Conservation (phyloP, 2,113 vertebrate species). For the Promerops cafer region DNA sequence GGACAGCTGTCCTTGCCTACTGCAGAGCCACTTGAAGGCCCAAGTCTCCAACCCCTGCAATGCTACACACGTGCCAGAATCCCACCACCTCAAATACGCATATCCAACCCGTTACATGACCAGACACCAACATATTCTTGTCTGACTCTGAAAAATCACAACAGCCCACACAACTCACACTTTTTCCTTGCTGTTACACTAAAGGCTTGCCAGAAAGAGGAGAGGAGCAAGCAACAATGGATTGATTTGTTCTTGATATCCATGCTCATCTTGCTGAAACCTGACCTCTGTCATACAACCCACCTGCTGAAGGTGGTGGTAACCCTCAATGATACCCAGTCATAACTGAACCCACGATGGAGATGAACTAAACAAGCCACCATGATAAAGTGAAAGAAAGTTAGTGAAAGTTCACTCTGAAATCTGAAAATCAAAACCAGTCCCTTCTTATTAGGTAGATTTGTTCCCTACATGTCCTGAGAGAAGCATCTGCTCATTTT, state of each 20-base stretch:
- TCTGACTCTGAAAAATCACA: neutral
- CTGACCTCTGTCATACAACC: neutral
- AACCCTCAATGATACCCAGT: neutral
- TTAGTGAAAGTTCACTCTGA: neutral
- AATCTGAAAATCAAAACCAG: neutral
- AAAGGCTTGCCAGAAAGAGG: neutral
- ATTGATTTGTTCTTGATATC: neutral
- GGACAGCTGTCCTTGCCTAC: neutral
- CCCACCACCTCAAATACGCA: neutral
- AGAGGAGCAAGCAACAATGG: neutral
- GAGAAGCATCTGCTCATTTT: neutral
- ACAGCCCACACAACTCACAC: neutral
- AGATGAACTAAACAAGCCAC: neutral
- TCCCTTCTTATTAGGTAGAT: neutral
- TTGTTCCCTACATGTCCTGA: neutral
- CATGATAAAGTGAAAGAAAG: neutral
- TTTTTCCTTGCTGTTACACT: neutral
- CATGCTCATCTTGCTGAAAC: neutral
- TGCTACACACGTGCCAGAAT: rapidly evolving
- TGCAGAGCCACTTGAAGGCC: neutral
- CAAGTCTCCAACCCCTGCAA: neutral
- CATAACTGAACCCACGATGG: neutral
- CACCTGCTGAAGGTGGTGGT: neutral
- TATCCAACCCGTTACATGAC: neutral
- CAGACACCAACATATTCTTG: neutral